These are phyloP conservation scores for Magallana nippona DNA, from an alignment of 2,888 invertebrate genomes.

Conservation along the genomic window DNA sequence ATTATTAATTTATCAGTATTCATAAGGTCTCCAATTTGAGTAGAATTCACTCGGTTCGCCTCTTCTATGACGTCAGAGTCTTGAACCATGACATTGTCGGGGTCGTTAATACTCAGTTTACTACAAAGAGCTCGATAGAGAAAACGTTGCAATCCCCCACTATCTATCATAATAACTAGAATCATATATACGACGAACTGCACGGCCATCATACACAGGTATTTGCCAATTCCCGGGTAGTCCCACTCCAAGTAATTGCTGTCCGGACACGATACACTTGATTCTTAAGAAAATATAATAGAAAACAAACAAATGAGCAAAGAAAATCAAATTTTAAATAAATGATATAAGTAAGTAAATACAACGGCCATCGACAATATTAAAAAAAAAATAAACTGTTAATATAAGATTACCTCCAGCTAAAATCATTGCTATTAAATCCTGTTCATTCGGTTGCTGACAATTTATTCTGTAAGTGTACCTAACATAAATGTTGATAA, in stretches of 20 bases:
- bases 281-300: background rate
- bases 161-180: constrained; percentile 85
- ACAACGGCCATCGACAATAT: background rate
- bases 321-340: background rate
- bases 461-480: constrained; percentile 52
- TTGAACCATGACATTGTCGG: constrained; percentile 47
- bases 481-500: constrained; percentile 80
- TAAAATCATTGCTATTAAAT: background rate
- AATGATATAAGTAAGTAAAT: too few species aligned
- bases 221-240: constrained; percentile 86
- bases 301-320: background rate
- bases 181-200: constrained; percentile 84
- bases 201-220: constrained; percentile 83
- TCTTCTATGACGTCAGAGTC: constrained; percentile 79
- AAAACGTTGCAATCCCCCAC: constrained; percentile 44
- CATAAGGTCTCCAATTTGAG: constrained; percentile 43
- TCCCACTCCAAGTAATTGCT: constrained; percentile 85
- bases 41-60: constrained; percentile 72
- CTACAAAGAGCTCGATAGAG: constrained; percentile 35
- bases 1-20: constrained; percentile 45
- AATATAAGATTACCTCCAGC: background rate
- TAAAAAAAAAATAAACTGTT: background rate
- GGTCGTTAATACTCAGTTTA: background rate
- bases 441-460: background rate
- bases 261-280: constrained; percentile 55